Base-by-base conservation (phyloP, 2,113 vertebrate species). In the Carassius carassius region DNA sequence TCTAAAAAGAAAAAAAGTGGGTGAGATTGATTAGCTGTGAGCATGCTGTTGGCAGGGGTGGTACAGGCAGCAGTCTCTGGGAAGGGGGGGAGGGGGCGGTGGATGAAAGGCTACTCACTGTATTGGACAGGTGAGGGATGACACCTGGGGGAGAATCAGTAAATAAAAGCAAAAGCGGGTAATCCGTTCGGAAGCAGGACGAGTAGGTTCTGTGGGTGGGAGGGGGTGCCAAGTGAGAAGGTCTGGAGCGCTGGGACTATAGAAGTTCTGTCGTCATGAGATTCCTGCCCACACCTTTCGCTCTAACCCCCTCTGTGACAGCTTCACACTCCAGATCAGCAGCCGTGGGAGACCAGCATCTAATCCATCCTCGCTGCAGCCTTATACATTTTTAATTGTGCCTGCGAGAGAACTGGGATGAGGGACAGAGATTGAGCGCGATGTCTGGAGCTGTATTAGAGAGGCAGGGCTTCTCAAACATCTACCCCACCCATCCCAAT, bases 71-170 rank as follows among this genome's bases (percentile, higher is more conserved):
- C 56, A 25, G 76, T 58, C 69, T 56, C 9, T 9, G 19, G 25
- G 32, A 58, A 7, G n/a, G 80, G 14, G 35, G 41, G 29, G 29
- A 29, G 94, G 91, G 94, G 76, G 13, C 1, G 47, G 47, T 65
- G 93, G 92, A 94, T 95, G 95, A 95, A 95, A 95, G 93, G 93
- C 94, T 93, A 92, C 92, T 94, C 91, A 92, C 86, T 91, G 89
- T 91, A 89, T 89, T 86, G 94, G 95, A 95, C 96, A 97, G 94
- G 95, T 95, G 94, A 95, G 92, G 92, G 92, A 95, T 92, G 94
- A 95, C 93, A 93, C 92, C 88, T 93, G 88, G 92, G 92, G 94
- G 84, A 91, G 90, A 89, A 81, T 88, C 87, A 86, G 92, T 92
- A 94, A 96, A 96, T 92, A 96, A 87, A 92, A 91, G 92, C 92